Conservation (phyloP, 2,888 invertebrate genomes). For the Tubulanus polymorphus region DNA sequence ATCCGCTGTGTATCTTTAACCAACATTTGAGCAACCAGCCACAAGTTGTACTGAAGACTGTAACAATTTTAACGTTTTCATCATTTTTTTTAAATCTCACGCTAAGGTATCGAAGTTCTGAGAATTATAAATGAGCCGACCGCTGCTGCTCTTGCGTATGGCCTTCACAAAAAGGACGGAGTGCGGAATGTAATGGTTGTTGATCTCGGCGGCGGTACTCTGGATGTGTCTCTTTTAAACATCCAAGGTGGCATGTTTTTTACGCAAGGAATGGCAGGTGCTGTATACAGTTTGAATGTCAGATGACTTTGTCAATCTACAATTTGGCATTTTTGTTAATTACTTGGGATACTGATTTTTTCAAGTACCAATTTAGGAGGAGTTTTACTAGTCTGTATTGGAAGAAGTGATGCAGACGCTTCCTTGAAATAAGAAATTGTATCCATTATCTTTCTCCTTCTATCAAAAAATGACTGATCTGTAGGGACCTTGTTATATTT, state of each 20-base stretch:
- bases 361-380: too few species aligned
- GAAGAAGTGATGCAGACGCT: too few species aligned
- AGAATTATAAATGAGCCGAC: constrained; percentile 58
- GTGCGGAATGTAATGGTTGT: constrained; percentile 55
- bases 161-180: constrained; percentile 55
- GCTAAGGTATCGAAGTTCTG: constrained; percentile 55
- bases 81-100: too few species aligned
- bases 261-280: constrained; percentile 57
- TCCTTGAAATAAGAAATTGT: too few species aligned
- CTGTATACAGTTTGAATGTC: neutral
- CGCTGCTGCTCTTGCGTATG: constrained; percentile 58
- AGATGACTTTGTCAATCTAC: neutral
- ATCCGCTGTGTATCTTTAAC: too few species aligned
- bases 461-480: too few species aligned
- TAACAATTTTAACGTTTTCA: too few species aligned
- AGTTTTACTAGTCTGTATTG: neutral
- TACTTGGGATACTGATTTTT: neutral
- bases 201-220: constrained; percentile 55
- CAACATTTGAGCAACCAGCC: too few species aligned
- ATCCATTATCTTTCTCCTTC: neutral
- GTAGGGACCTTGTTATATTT: too few species aligned
- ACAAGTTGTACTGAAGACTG: too few species aligned
- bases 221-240: constrained; percentile 56
- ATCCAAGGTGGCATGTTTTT: constrained; percentile 57
- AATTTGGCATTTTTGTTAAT: too few species aligned